Evolutionary conservation across 1,140 invertebrate species (phyloP).

Genomic region (Akabosia matsudoensis): DNA sequence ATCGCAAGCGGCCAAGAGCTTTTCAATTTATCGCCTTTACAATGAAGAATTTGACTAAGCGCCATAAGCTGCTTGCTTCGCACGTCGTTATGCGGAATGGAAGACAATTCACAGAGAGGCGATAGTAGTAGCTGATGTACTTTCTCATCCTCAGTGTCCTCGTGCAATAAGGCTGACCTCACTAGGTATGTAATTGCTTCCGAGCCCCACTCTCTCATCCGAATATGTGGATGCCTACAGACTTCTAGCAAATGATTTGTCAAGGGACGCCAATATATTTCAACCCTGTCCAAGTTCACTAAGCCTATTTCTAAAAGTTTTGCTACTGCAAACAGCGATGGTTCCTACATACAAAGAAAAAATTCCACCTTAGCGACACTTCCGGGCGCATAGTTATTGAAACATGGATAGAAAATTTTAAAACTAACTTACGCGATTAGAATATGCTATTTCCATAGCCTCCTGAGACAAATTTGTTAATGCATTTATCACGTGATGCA

Average conservation of each 20-base stretch:
- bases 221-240: conserved; percentile 89
- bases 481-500: conserved; percentile 95
- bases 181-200: conserved; percentile 94
- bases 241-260: conserved; percentile 94
- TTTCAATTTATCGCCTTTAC: conserved; percentile 81
- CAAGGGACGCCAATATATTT: conserved; percentile 93
- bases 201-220: conserved; percentile 95
- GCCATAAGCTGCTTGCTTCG: conserved; percentile 92
- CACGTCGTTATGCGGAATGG: conserved; percentile 86
- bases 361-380: neutral
- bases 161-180: conserved; percentile 79
- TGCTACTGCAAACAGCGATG: conserved; percentile 93
- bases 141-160: conserved; percentile 58
- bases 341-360: conserved; percentile 64
- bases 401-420: conserved; percentile 26
- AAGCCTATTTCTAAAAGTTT: conserved; percentile 94
- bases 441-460: conserved; percentile 94
- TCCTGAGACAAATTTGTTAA: conserved; percentile 93
- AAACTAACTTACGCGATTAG: conserved; percentile 81
- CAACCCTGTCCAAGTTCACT: conserved; percentile 88
- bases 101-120: conserved; percentile 84
- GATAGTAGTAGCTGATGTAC: conserved; percentile 79
- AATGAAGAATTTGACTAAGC: conserved; percentile 85
- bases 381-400: neutral
- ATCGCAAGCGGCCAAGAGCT: conserved; percentile 93